Evolutionary conservation across 1,140 invertebrate species (phyloP).

Genomic region (Solenopsis invicta): DNA sequence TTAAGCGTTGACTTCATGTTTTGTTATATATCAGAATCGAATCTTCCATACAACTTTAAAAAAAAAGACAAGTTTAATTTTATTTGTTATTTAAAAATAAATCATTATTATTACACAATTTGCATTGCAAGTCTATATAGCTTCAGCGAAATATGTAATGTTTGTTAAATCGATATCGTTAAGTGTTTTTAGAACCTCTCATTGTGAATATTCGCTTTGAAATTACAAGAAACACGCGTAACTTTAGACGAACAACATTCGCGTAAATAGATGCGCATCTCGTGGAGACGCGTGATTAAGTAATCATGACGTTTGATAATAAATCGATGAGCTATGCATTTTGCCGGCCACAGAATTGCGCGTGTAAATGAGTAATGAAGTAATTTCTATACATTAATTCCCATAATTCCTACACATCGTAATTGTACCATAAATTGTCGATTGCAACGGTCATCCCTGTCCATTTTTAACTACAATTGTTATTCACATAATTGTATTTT

Average conservation of each 20-base stretch:
- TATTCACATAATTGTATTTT: neutral
- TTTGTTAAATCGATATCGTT: neutral
- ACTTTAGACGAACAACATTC: neutral
- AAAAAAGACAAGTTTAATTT: neutral
- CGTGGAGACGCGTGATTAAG: neutral
- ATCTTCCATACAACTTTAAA: too few relatives aligned
- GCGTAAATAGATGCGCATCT: neutral
- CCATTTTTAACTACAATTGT: neutral
- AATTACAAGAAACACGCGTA: neutral
- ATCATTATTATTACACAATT: neutral
- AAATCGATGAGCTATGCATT: neutral
- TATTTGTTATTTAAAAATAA: neutral
- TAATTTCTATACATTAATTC: neutral
- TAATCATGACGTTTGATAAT: neutral
- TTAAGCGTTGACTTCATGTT: neutral
- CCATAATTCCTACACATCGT: neutral
- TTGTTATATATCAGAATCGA: neutral
- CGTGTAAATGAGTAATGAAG: slow-evolving; percentile 3
- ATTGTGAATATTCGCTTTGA: neutral
- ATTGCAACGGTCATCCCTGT: neutral
- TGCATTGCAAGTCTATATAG: neutral
- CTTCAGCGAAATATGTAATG: neutral
- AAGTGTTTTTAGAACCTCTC: neutral
- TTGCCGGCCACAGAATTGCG: neutral
- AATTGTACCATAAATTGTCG: neutral